phyloP scores from a whole-genome alignment of 1,140 invertebrate genomes.

The Venustaconcha ellipsiformis region DNA sequence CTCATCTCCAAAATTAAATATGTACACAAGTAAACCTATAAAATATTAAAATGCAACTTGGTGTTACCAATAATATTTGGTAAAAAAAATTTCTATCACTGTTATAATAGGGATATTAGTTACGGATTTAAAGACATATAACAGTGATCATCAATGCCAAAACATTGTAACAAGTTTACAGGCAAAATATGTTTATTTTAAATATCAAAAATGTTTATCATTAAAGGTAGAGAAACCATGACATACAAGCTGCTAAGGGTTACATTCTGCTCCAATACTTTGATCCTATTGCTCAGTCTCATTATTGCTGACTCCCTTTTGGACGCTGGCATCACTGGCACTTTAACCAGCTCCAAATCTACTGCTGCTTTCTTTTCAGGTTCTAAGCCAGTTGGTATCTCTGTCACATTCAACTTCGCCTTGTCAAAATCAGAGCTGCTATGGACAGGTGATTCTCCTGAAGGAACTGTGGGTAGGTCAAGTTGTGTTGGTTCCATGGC shows the following conservation, averaged over 20 bases:
- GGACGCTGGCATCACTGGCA: conserved; percentile 34
- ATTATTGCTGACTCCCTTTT: conserved; percentile 97
- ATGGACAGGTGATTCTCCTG: background rate
- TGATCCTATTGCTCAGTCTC: conserved; percentile 93
- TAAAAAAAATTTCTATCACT: no score
- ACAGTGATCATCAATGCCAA: no score
- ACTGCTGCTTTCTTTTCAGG: background rate
- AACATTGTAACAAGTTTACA: no score
- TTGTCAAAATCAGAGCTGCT: background rate
- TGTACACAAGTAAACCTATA: no score
- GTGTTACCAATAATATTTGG: no score
- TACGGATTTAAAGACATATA: no score
- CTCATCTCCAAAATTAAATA: no score
- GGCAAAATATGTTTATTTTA: no score
- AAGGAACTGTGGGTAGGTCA: background rate
- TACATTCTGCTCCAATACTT: conserved; percentile 95
- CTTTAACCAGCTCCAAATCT: conserved; percentile 33
- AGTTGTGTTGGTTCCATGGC: no score
- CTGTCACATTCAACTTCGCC: background rate
- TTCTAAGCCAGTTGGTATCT: background rate
- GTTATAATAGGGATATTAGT: no score
- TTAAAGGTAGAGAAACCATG: background rate
- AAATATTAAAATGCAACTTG: no score
- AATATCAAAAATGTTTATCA: no score
- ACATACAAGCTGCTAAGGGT: conserved; percentile 83